Base-by-base conservation (phyloP, 2,888 invertebrate species). In the Shargacucullia verbasci region DNA sequence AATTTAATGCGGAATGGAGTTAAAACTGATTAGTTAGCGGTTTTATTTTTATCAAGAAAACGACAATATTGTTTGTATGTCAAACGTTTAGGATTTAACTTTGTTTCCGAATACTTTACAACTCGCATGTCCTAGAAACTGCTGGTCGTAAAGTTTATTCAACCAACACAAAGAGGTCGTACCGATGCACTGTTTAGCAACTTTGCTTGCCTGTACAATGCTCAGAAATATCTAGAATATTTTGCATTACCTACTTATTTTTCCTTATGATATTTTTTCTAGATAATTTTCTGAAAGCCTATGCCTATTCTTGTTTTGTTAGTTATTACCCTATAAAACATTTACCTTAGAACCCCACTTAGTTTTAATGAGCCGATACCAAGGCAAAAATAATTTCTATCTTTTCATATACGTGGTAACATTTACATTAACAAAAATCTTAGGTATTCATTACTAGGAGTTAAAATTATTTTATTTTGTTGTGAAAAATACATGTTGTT, bases 71-170 rank as follows among this genome's bases (percentile, higher is more conserved):
- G 47, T 71, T 50, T 63, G 50, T 40, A 33, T 34, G 44, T 20
- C 38, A 53, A 64, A 69, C 59, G 66, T 69, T 74, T 75, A 68
- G 62, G 65, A 72, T 79, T 72, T 63, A 80, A 79, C 79, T 82
- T 80, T 82, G 84, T 88, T 87, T 88, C 79, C 79, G 79, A 85
- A 84, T 79, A 83, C 13, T 90, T 89, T 87, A 90, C 85, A 81
- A 81, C 83, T 74, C 67, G 78, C 70, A 66, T 80, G 90, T 85
- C 86, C 90, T 83, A 91, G 85, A 89, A 87, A 88, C 83, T 73
- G 47, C 73, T 52, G 61, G 83, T 87, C 90, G 88, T 92, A 91
- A 92, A 92, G 87, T 81, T 77, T 88, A 85, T 87, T 87, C 85
- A 86, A 81, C 76, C 81, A 79, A 84, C 73, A 87, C 87, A 88